These are phyloP conservation scores for Thecocarcelia acutangulata DNA, from an alignment of 2,888 invertebrate genomes.

Conservation along the genomic window DNA sequence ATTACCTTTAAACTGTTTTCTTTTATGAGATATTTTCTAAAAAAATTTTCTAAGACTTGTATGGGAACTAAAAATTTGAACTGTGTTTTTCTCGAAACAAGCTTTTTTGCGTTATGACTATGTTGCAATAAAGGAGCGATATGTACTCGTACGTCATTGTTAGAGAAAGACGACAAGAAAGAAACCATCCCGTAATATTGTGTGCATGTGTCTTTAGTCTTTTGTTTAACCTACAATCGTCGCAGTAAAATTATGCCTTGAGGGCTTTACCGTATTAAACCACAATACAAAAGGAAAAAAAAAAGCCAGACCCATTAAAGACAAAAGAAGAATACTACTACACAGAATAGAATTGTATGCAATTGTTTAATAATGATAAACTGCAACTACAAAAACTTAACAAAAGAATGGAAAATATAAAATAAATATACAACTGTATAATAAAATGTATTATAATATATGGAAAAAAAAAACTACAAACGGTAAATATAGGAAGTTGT, in stretches of 20 bases:
- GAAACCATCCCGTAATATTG: slow-evolving; percentile 14
- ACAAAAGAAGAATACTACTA: slow-evolving; percentile 1
- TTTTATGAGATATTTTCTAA: too few relatives aligned
- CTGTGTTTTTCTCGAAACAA: too few relatives aligned
- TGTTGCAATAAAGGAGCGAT: too few relatives aligned
- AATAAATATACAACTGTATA: slow-evolving; percentile 15
- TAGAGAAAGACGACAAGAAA: neutral
- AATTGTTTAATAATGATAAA: slow-evolving; percentile 41
- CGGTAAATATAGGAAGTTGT: slow-evolving; percentile 60
- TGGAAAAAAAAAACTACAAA: slow-evolving; percentile 23
- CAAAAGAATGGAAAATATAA: slow-evolving; percentile 43
- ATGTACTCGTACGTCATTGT: slow-evolving; percentile 31
- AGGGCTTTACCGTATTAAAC: slow-evolving; percentile 52
- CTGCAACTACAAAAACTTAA: slow-evolving; percentile 24
- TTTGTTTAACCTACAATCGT: slow-evolving; percentile 45
- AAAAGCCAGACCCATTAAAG: neutral
- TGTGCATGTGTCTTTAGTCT: slow-evolving; percentile 59
- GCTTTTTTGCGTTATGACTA: too few relatives aligned
- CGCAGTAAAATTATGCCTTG: slow-evolving; percentile 46
- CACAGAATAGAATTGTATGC: slow-evolving; percentile 29
- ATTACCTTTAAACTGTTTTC: too few relatives aligned
- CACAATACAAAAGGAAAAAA: slow-evolving; percentile 8
- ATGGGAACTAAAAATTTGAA: too few relatives aligned
- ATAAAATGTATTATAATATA: slow-evolving; percentile 23
- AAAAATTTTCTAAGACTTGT: too few relatives aligned